Conservation (phyloP, 2,113 vertebrate genomes). For the Gymnocephalus cernua region DNA sequence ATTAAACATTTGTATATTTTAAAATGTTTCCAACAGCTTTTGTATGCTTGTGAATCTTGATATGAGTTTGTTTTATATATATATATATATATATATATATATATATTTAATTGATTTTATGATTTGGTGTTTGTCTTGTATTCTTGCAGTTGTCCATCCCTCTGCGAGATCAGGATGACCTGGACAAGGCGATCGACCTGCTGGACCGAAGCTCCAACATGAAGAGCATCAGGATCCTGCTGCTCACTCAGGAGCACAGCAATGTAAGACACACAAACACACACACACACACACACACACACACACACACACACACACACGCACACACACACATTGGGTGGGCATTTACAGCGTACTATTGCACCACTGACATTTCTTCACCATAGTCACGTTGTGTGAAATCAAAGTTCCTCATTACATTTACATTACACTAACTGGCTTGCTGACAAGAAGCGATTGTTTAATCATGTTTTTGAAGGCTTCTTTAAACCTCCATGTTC, state of each 20-base stretch:
- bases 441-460: not conserved
- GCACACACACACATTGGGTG: not conserved
- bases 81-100: not conserved
- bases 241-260: slow-evolving; percentile 90
- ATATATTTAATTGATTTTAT: slow-evolving; percentile 9
- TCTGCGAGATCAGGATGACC: slow-evolving; percentile 92
- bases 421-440: not conserved
- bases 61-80: not conserved
- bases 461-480: not conserved
- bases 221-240: slow-evolving; percentile 96
- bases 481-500: slow-evolving; percentile 12
- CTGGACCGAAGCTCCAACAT: slow-evolving; percentile 94
- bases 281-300: slow-evolving; percentile 10
- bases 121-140: slow-evolving; percentile 9
- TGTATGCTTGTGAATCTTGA: not conserved
- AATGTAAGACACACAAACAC: slow-evolving; percentile 85
- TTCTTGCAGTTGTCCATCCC: slow-evolving; percentile 92
- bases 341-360: slow-evolving; percentile 12
- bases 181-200: slow-evolving; percentile 95
- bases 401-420: slow-evolving; percentile 46
- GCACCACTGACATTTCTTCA: slow-evolving; percentile 53
- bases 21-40: not conserved
- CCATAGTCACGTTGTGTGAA: slow-evolving; percentile 40
- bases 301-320: slow-evolving; percentile 1
- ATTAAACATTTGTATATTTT: not conserved